phyloP scores from a whole-genome alignment of 2,888 invertebrate genomes.

The Prosopocoilus inquinatus region DNA sequence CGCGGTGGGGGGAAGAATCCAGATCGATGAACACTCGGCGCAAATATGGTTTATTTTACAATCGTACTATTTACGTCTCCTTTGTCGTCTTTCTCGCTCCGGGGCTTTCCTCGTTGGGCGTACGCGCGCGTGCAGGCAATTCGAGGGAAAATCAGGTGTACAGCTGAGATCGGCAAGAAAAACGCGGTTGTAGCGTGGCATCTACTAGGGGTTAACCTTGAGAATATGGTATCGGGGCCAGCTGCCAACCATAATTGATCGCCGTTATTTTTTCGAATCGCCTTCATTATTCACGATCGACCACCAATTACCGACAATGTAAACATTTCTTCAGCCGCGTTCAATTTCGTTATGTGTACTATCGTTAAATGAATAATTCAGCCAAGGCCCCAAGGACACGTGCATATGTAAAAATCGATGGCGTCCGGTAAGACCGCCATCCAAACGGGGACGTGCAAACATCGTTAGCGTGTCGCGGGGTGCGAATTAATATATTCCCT shows the following conservation, averaged over 20 bases:
- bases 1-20: constrained; percentile 33
- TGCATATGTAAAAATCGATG: too few relatives aligned
- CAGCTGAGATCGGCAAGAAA: constrained; percentile 23
- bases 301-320: too few relatives aligned
- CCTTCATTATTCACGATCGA: too few relatives aligned
- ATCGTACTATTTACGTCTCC: constrained; percentile 33
- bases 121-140: constrained; percentile 9
- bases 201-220: constrained; percentile 27
- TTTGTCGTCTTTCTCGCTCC: constrained; percentile 18
- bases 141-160: constrained; percentile 14
- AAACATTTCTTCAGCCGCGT: too few relatives aligned
- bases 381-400: too few relatives aligned
- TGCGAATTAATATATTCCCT: too few relatives aligned
- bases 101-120: constrained; percentile 8
- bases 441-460: too few relatives aligned
- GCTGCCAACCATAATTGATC: neutral
- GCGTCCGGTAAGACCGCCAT: too few relatives aligned
- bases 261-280: too few relatives aligned
- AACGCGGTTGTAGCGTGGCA: constrained; percentile 24
- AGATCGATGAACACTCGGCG: constrained; percentile 41
- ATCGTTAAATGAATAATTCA: too few relatives aligned
- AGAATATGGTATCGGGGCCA: constrained; percentile 13
- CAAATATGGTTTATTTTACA: constrained; percentile 40
- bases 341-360: too few relatives aligned
- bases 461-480: too few relatives aligned